These are phyloP conservation scores for Celastrina argiolus DNA, from an alignment of 2,888 invertebrate species.

Conservation along the genomic window DNA sequence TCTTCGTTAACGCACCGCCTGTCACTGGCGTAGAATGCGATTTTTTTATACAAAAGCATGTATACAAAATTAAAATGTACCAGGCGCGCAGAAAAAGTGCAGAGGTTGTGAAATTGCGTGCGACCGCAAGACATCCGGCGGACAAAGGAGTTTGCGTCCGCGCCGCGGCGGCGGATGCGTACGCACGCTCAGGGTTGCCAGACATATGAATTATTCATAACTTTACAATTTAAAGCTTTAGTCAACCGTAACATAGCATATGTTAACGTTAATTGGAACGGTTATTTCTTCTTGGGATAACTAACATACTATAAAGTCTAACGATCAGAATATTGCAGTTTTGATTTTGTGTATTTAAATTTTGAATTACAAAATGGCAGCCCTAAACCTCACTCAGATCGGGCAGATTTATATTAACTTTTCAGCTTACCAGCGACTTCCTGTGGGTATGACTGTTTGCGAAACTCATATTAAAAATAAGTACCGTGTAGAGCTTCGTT, in stretches of 20 bases:
- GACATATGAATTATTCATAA: conserved; percentile 6
- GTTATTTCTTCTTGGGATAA: too few species aligned
- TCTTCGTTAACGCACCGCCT: too few species aligned
- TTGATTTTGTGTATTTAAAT: too few species aligned
- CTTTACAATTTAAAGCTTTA: neutral
- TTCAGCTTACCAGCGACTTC: conserved; percentile 34
- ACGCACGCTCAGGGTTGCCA: conserved; percentile 10
- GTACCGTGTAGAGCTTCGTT: neutral
- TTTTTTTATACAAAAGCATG: neutral
- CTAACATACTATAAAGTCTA: too few species aligned
- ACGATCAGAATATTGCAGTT: too few species aligned
- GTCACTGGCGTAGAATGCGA: neutral
- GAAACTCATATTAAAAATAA: conserved; percentile 23
- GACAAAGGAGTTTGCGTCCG: conserved; percentile 59
- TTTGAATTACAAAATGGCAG: neutral
- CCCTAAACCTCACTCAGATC: conserved; percentile 45
- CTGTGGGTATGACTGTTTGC: conserved; percentile 33
- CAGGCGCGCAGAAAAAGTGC: conserved; percentile 51
- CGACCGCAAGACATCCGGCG: conserved; percentile 76
- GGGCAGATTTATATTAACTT: conserved; percentile 50
- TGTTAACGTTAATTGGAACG: too few species aligned
- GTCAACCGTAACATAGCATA: too few species aligned
- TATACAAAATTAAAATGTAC: conserved; percentile 40
- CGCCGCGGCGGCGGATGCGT: conserved; percentile 37
- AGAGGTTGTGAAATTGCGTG: conserved; percentile 74